Base-by-base conservation (phyloP, 92 coral and sea anemone genomes). In the Micromussa lordhowensis region DNA sequence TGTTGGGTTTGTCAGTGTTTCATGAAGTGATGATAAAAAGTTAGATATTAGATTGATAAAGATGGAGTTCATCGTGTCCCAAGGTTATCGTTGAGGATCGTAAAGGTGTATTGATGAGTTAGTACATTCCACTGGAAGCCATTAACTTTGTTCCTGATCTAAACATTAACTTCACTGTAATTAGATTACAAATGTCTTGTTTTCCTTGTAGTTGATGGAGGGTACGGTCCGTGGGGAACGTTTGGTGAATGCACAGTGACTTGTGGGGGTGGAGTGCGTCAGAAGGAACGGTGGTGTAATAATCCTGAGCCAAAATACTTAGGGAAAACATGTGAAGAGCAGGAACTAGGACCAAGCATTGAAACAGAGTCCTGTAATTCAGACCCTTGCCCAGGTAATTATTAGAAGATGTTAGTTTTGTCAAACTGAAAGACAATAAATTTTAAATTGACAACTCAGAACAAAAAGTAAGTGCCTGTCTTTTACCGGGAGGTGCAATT, bases 251-350 rank as follows among this genome's bases (percentile, higher is more conserved):
- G 94, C 86, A 48, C 94, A 48, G 90, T 79, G 77, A 68, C 92
- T 70, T 91, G 94, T 21, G 94, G 94, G 4, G 92, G 72, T 78
- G 92, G 94, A 5, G 54, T 58, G 72, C 78, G 49, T 87, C 51
- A 70, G 66, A 54, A 82, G 57, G 70, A 55, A 3, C 91, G 94
- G 51, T 61, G 59, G 40, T 91, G 94, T 40, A 58, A 91, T 83
- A 79, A 73, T 61, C 94, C 92, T 53, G 61, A 73, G 71, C 92
- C 94, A 38, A 14, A 78, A 38, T 44, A 68, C 57, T 89, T 79
- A 63, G 94, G 94, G 36, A 71, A 84, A 73, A 80, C 63, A 14
- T 91, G 92, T 44, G 59, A 79, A 34, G 84, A 68, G 19, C 88
- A 91, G 55, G 83, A n/a, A 22, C 84, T 89, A 53, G 94, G 94